These are phyloP conservation scores for Tetranychus truncatus DNA, from an alignment of 2,888 invertebrate genomes.

Conservation along the genomic window DNA sequence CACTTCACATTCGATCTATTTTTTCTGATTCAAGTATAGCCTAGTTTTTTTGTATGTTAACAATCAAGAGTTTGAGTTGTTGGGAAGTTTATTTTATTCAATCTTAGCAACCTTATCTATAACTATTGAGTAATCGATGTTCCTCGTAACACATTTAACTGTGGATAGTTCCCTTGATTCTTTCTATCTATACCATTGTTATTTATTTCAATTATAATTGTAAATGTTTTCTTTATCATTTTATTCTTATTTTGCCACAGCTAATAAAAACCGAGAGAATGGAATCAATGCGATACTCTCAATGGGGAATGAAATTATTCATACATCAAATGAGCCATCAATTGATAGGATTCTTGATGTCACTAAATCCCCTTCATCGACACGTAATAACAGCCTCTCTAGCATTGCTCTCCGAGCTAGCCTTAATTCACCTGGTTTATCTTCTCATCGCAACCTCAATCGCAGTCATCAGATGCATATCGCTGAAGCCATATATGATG, in stretches of 20 bases:
- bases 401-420: conserved; percentile 3
- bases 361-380: not conserved
- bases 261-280: not conserved
- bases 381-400: not conserved
- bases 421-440: not conserved
- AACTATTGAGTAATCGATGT: not conserved
- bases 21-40: no score
- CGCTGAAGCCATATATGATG: conserved; percentile 26
- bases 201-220: not conserved
- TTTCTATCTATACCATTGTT: not conserved
- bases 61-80: not conserved
- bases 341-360: not conserved
- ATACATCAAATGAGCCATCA: not conserved
- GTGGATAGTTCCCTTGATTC: not conserved
- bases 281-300: not conserved
- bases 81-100: not conserved
- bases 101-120: not conserved
- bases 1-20: no score
- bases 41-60: no score
- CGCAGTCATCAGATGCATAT: conserved; percentile 19
- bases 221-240: not conserved
- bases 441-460: conserved; percentile 19
- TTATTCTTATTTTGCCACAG: not conserved
- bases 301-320: not conserved
- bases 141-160: not conserved